Conservation (phyloP, 2,888 invertebrate species). For the Lapara coniferarum region DNA sequence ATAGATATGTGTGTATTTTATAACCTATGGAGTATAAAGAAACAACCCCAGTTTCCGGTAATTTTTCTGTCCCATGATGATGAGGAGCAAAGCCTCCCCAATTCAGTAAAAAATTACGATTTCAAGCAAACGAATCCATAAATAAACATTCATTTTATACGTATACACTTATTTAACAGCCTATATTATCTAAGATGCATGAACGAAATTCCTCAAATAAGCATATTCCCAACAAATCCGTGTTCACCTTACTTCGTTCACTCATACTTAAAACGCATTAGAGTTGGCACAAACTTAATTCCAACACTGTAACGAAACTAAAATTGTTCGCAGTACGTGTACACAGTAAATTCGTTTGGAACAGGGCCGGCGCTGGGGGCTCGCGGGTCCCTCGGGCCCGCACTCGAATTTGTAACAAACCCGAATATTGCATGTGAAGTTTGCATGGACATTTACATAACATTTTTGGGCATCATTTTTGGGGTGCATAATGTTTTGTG, state of each 20-base stretch:
- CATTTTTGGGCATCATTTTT: conserved; percentile 8
- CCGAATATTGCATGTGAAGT: conserved; percentile 14
- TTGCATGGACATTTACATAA: conserved; percentile 13
- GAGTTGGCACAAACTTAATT: conserved; percentile 6
- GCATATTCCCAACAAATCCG: background rate
- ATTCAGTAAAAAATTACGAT: too few relatives aligned
- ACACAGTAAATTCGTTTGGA: conserved; percentile 3
- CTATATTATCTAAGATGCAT: background rate
- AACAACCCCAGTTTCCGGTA: too few relatives aligned
- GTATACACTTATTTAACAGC: background rate
- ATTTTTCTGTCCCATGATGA: too few relatives aligned
- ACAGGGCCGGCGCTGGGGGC: background rate
- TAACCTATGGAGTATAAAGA: too few relatives aligned
- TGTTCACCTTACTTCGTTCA: background rate
- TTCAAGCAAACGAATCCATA: too few relatives aligned
- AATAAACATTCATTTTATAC: too few relatives aligned
- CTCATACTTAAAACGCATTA: background rate
- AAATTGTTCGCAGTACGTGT: conserved; percentile 13
- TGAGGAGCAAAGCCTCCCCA: too few relatives aligned
- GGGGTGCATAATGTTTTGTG: background rate
- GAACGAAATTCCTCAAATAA: background rate
- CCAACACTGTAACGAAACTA: conserved; percentile 10
- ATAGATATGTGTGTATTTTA: too few relatives aligned
- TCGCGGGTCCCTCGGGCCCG: background rate
- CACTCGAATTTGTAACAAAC: conserved; percentile 4